These are phyloP conservation scores for Lomographa bimaculata DNA, from an alignment of 2,888 invertebrate genomes.

Conservation along the genomic window DNA sequence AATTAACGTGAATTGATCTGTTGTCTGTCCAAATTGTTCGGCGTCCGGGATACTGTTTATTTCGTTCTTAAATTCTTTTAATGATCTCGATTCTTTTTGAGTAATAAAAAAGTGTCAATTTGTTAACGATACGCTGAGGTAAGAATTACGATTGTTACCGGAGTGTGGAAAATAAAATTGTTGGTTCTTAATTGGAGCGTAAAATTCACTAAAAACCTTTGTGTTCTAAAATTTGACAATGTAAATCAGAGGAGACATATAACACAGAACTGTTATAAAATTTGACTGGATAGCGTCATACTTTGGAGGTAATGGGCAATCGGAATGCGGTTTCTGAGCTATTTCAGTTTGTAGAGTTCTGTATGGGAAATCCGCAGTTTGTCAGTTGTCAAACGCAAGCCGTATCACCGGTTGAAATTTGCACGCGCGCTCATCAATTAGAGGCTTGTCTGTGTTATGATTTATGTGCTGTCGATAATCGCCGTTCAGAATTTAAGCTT, in stretches of 20 bases:
- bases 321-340: constrained; percentile 34
- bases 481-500: constrained; percentile 1
- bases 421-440: constrained; percentile 44
- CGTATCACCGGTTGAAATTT: constrained; percentile 47
- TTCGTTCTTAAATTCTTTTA: constrained; percentile 56
- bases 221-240: constrained; percentile 10
- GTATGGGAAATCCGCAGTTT: constrained; percentile 45
- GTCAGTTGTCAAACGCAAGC: constrained; percentile 44
- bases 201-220: constrained; percentile 12
- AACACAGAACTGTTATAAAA: constrained; percentile 5
- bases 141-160: constrained; percentile 43
- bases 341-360: constrained; percentile 39
- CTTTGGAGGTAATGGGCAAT: constrained; percentile 33
- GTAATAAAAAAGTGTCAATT: constrained; percentile 62
- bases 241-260: background rate
- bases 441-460: constrained; percentile 36
- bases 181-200: constrained; percentile 36
- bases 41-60: constrained; percentile 41
- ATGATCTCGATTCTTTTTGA: constrained; percentile 46
- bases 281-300: constrained; percentile 16
- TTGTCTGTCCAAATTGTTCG: constrained; percentile 51
- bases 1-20: constrained; percentile 59
- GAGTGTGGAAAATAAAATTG: constrained; percentile 35
- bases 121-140: constrained; percentile 50
- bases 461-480: constrained; percentile 12